Evolutionary conservation across 2,797 vertebrate species (phyloP).

Genomic region (Trachops cirrhosus): DNA sequence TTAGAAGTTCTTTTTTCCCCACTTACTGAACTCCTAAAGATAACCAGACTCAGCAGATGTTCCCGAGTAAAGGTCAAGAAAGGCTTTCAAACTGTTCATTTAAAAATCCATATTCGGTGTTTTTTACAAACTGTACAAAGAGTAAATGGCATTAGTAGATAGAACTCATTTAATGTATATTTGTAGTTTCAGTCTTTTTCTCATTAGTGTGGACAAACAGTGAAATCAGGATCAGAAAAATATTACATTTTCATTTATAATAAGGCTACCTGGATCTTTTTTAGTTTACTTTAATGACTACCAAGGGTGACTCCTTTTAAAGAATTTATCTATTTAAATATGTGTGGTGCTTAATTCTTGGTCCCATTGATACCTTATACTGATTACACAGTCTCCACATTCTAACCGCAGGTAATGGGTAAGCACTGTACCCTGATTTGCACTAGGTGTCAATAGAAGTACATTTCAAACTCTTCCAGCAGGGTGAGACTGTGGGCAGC

Average conservation of each 20-base stretch:
- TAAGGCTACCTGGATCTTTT: conserved; percentile 22
- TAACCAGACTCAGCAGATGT: neutral
- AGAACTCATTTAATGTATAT: neutral
- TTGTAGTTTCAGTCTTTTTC: neutral
- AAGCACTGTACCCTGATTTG: neutral
- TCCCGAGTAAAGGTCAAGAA: neutral
- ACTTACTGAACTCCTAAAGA: conserved; percentile 19
- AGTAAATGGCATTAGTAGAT: neutral
- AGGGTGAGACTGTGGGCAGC: neutral
- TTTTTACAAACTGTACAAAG: neutral
- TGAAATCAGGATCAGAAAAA: conserved; percentile 37
- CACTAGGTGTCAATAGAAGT: neutral
- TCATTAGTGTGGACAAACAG: neutral
- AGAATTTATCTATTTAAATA: conserved; percentile 37
- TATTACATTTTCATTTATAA: neutral
- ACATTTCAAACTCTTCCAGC: neutral
- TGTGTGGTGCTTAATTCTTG: neutral
- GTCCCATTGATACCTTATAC: neutral
- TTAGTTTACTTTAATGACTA: conserved; percentile 20
- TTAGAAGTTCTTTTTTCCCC: neutral
- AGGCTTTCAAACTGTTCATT: neutral
- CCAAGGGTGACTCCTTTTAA: neutral
- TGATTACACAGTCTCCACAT: neutral
- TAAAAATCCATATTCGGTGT: neutral
- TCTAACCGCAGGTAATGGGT: neutral